phyloP scores from a whole-genome alignment of 2,113 vertebrate species.

The Neopipo cinnamomea region DNA sequence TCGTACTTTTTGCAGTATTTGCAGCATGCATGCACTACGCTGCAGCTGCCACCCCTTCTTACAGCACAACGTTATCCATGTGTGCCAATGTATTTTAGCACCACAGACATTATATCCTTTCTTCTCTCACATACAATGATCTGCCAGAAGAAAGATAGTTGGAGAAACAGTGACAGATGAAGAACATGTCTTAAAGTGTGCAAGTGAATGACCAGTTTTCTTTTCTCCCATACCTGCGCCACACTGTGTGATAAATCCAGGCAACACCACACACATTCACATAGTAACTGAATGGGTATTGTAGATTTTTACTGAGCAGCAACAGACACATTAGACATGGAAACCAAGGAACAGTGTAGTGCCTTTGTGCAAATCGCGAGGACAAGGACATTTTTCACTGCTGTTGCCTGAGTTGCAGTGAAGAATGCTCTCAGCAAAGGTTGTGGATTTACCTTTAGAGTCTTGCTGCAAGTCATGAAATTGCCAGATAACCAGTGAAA shows the following conservation, averaged over 20 bases:
- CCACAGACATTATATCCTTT: neutral
- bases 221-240: neutral
- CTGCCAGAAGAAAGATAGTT: neutral
- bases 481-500: neutral
- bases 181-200: fast-evolving
- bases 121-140: neutral
- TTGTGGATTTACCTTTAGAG: neutral
- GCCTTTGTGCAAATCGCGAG: neutral
- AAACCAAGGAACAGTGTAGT: neutral
- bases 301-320: neutral
- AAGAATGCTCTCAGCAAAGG: neutral
- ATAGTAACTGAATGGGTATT: neutral
- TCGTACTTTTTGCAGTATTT: neutral
- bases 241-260: neutral
- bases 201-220: neutral
- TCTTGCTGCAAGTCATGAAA: neutral
- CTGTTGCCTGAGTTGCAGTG: neutral
- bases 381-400: neutral
- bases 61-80: fast-evolving
- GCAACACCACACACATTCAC: neutral
- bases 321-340: neutral
- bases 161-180: neutral
- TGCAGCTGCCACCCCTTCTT: neutral
- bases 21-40: neutral
- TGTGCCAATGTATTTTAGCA: neutral